Evolutionary conservation across 2,797 vertebrate genomes (phyloP), one percentile per base, ranked within the genome.

Genomic region (Micromesistius poutassou): DNA sequence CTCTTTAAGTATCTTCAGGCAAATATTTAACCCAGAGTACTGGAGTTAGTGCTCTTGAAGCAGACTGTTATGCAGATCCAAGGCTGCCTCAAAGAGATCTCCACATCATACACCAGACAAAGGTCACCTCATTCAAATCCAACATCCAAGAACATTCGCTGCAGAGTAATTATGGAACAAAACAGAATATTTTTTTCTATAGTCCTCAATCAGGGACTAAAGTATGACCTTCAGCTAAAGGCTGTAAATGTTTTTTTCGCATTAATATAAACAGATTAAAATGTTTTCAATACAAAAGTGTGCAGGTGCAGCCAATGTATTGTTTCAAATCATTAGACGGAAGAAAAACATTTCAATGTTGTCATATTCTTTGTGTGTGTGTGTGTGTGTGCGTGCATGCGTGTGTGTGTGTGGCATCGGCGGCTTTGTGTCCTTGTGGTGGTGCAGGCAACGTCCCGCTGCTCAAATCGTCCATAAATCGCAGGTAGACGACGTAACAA

Each of bases 401-500:
- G 0, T 30, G 28, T n/a, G 30, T 25, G 33, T 78, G 28, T 62
- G 42, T 73, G 31, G 36, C 36, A 38, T 38, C 8, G 36, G 33
- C 2, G 33, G 33, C 33, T 35, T 6, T 6, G 75, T 40, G 83
- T 89, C 83, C 80, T 89, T 88, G 83, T 72, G 77, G 80, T 78
- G 77, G 8, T n/a, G 66, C 80, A 30, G 77, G 81, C 83, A 81
- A 87, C 76, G n/a, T 36, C 83, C 77, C 30, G 46, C 73, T 72
- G 76, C 79, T 79, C 35, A 38, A 79, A 79, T 72, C 71, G 77
- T 83, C 79, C 83, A 80, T 87, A 88, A 89, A 90, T 90, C 71
- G 73, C 36, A 71, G 70, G 33, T 72, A 72, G 76, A 77, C 46
- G 76, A 76, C 83, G 84, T 81, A 81, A 30, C 87, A 90, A 89